Percentiles rank a stretch among this genome's conserved stretches.
phyloP scores from a whole-genome alignment of 2,888 invertebrate genomes.

The Hydriomena furcata region DNA sequence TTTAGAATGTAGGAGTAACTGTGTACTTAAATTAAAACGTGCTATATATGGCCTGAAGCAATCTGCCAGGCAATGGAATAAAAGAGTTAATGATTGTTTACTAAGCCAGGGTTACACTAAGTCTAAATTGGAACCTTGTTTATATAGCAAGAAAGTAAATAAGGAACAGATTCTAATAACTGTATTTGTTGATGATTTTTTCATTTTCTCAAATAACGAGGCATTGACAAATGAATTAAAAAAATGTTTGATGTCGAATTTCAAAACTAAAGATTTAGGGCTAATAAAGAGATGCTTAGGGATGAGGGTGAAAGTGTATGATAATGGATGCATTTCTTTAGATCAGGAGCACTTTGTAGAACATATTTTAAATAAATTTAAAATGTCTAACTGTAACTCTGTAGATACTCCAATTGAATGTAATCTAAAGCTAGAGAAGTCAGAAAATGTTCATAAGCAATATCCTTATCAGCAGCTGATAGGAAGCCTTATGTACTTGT shows the following conservation, averaged over 20 bases:
- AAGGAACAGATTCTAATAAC: not conserved
- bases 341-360: not conserved
- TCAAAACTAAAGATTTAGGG: not conserved
- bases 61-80: constrained; percentile 1
- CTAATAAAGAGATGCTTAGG: not conserved
- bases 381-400: constrained; percentile 29
- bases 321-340: not conserved
- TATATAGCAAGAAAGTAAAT: not conserved
- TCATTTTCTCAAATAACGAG: not conserved
- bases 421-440: constrained; percentile 26
- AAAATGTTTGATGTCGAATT: not conserved
- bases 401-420: constrained; percentile 36
- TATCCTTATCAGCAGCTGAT: too few relatives aligned
- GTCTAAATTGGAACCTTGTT: not conserved
- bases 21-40: not conserved
- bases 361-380: not conserved
- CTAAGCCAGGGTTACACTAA: too few relatives aligned
- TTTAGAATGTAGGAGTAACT: too few relatives aligned
- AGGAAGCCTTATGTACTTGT: constrained; percentile 34
- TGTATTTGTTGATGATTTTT: constrained; percentile 1
- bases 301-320: not conserved
- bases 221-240: not conserved
- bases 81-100: too few relatives aligned
- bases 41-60: constrained; percentile 5
- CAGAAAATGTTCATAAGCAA: not conserved